Conservation (phyloP, 2,888 invertebrate species). For the Pammene fasciana region DNA sequence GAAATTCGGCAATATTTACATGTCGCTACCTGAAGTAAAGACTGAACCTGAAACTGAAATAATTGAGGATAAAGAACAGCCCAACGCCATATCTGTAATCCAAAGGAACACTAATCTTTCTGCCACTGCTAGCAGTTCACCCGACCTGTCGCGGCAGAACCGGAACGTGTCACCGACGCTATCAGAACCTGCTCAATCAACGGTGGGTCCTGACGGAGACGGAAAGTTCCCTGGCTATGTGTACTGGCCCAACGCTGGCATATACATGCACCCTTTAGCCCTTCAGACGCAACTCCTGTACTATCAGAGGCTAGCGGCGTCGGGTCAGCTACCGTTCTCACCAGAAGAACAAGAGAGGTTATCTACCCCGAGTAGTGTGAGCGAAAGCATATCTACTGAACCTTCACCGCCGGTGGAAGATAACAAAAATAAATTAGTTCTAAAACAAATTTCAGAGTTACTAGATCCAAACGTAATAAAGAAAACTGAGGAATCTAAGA, state of each 20-base stretch:
- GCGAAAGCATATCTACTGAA: constrained; percentile 58
- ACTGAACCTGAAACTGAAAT: constrained; percentile 81
- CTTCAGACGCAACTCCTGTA: constrained; percentile 88
- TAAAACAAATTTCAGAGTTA: constrained; percentile 77
- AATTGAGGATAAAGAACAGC: constrained; percentile 74
- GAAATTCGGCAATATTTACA: constrained; percentile 85
- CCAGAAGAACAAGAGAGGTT: constrained; percentile 65
- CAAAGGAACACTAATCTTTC: constrained; percentile 74
- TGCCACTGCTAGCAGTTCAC: constrained; percentile 73
- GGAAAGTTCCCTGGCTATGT: constrained; percentile 82
- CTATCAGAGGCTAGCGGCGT: constrained; percentile 88
- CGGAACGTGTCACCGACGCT: constrained; percentile 66
- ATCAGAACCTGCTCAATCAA: constrained; percentile 71
- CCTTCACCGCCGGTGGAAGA: constrained; percentile 73
- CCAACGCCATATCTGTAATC: constrained; percentile 77
- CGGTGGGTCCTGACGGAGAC: constrained; percentile 64
- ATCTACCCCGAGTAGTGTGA: constrained; percentile 64
- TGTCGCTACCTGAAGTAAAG: constrained; percentile 83
- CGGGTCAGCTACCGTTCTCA: constrained; percentile 70
- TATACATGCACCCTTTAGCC: constrained; percentile 89
- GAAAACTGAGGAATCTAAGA: constrained; percentile 65
- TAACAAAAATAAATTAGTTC: constrained; percentile 70
- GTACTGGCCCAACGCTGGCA: constrained; percentile 88
- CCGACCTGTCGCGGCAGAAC: constrained; percentile 66
- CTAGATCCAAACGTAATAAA: constrained; percentile 76